Evolutionary conservation across 2,888 invertebrate genomes (phyloP).

Genomic region (Steromphala cineraria): DNA sequence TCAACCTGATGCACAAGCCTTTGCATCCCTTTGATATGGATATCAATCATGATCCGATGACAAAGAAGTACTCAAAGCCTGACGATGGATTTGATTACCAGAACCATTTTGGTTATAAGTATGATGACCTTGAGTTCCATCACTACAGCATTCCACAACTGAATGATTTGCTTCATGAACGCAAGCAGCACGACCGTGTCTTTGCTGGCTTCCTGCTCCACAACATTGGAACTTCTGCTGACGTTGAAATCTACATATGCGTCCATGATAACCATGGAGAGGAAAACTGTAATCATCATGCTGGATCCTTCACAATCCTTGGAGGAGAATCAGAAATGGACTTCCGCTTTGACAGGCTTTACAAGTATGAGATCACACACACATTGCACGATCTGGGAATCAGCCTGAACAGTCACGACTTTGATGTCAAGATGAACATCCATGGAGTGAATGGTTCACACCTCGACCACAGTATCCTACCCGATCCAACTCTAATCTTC

Average conservation of each 20-base stretch:
- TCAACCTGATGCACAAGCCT: constrained; percentile 27
- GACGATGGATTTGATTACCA: constrained; percentile 16
- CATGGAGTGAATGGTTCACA: not conserved
- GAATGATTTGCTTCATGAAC: not conserved
- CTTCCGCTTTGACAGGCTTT: constrained; percentile 21
- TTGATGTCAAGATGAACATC: not conserved
- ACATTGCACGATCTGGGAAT: not conserved
- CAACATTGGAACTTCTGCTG: constrained; percentile 36
- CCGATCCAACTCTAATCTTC: constrained; percentile 18
- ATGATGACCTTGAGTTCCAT: constrained; percentile 40
- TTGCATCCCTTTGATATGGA: constrained; percentile 28
- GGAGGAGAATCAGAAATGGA: constrained; percentile 23
- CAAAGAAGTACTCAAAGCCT: not conserved
- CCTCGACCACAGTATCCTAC: not conserved
- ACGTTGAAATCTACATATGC: constrained; percentile 37
- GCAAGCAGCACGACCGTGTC: constrained; percentile 16
- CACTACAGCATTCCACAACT: constrained; percentile 41
- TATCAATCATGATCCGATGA: not conserved
- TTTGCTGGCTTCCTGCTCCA: constrained; percentile 35
- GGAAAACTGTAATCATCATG: not conserved
- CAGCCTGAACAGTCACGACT: not conserved
- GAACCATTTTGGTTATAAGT: constrained; percentile 24
- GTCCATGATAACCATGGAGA: constrained; percentile 13
- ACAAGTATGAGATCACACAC: constrained; percentile 26
- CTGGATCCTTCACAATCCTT: constrained; percentile 18